A percentile compares a stretch with the other conserved stretches of the same genome.
Evolutionary conservation across 1,140 invertebrate genomes (phyloP).

Genomic region (Zeugodacus cucurbitae): DNA sequence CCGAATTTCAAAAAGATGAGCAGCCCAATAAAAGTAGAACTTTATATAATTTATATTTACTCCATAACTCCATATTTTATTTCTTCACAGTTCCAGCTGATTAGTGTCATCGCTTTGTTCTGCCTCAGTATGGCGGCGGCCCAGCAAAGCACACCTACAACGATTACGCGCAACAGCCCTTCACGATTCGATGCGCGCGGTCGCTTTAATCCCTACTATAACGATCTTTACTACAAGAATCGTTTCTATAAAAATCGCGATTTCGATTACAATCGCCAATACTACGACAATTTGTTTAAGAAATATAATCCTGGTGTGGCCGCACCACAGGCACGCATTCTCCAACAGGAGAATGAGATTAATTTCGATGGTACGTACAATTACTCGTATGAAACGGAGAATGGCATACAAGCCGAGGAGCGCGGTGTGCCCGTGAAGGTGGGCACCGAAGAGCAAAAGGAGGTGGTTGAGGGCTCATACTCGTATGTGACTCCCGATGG

Average conservation of each 20-base stretch:
- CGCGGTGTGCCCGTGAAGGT: slow-evolving; percentile 64
- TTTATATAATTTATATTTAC: too few species aligned
- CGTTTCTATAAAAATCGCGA: slow-evolving; percentile 61
- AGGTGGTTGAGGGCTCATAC: slow-evolving; percentile 59
- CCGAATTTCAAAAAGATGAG: not conserved
- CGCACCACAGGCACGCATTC: slow-evolving; percentile 51
- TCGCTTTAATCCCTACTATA: slow-evolving; percentile 53
- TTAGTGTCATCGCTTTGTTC: not conserved
- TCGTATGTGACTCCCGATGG: slow-evolving; percentile 59
- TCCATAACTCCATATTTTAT: not conserved
- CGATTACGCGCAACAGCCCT: not conserved
- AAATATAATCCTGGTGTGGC: slow-evolving; percentile 59
- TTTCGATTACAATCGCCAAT: slow-evolving; percentile 57
- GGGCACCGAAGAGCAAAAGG: slow-evolving; percentile 56
- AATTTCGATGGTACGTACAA: slow-evolving; percentile 53
- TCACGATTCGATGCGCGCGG: slow-evolving; percentile 22
- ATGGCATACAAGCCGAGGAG: slow-evolving; percentile 70
- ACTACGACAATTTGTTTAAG: slow-evolving; percentile 58
- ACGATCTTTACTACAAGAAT: slow-evolving; percentile 51
- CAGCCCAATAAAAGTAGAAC: not conserved
- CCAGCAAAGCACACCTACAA: not conserved
- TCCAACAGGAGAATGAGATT: slow-evolving; percentile 50
- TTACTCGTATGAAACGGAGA: slow-evolving; percentile 68
- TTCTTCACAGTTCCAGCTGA: not conserved
- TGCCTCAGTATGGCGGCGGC: not conserved